Evolutionary conservation across 1,140 invertebrate species (phyloP).

Genomic region (Bombus consobrinus): DNA sequence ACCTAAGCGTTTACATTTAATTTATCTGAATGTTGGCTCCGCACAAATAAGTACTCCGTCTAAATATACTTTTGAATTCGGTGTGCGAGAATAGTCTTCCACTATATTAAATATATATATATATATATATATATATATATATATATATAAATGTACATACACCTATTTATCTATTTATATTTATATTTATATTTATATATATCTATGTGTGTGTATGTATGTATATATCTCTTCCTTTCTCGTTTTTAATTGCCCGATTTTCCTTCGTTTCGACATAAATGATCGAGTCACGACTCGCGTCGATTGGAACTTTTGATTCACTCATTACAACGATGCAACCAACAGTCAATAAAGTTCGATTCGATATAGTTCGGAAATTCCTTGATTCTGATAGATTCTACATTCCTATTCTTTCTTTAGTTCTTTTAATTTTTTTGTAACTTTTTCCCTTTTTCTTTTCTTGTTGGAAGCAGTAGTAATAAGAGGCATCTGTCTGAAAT

Average conservation of each 20-base stretch:
- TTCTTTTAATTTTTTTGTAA: not conserved
- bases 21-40: slow-evolving; percentile 49
- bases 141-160: not conserved
- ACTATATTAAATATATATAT: slow-evolving; percentile 19
- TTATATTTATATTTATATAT: slow-evolving; percentile 24
- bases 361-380: not conserved
- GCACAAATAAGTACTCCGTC: slow-evolving; percentile 61
- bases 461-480: slow-evolving; percentile 16
- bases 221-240: not conserved
- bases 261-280: not conserved
- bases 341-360: not conserved
- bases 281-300: not conserved
- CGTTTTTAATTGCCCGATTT: slow-evolving; percentile 23
- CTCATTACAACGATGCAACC: slow-evolving; percentile 24
- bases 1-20: slow-evolving; percentile 66
- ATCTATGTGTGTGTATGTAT: not conserved
- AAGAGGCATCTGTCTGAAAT: slow-evolving; percentile 33
- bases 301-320: slow-evolving; percentile 10
- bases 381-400: slow-evolving; percentile 4
- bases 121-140: slow-evolving; percentile 19
- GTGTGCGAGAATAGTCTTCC: slow-evolving; percentile 54
- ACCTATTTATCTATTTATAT: slow-evolving; percentile 14
- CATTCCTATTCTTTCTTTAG: not conserved
- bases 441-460: not conserved
- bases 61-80: slow-evolving; percentile 58